These are phyloP conservation scores for Drosophila mulleri DNA, from an alignment of 2,888 invertebrate species.

Conservation along the genomic window DNA sequence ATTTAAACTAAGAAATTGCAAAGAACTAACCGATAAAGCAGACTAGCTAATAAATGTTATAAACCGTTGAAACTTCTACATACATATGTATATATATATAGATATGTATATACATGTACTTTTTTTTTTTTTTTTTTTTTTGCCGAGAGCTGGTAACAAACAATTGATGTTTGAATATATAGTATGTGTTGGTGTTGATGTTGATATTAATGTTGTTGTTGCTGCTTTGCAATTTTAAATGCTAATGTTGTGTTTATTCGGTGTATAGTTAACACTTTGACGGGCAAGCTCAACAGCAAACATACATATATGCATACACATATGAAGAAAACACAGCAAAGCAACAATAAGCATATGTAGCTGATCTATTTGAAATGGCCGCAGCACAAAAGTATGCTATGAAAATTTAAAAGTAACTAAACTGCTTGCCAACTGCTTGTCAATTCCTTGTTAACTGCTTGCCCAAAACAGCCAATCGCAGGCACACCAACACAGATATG, in stretches of 20 bases:
- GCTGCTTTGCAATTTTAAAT: conserved; percentile 14
- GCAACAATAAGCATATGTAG: neutral
- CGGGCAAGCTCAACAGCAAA: neutral
- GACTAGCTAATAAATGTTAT: conserved; percentile 40
- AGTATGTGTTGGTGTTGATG: conserved; percentile 23
- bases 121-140: neutral
- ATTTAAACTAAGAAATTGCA: conserved; percentile 12
- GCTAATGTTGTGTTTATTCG: conserved; percentile 13
- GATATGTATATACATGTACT: too few species aligned
- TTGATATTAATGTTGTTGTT: conserved; percentile 11
- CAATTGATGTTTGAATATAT: conserved; percentile 11
- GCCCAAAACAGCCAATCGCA: conserved; percentile 3
- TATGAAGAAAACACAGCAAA: neutral
- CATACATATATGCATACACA: neutral
- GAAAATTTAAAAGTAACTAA: neutral
- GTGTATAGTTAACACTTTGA: conserved; percentile 10
- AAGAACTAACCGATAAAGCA: conserved; percentile 31
- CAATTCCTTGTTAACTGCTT: conserved; percentile 27
- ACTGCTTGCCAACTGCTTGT: conserved; percentile 40
- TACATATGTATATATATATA: neutral
- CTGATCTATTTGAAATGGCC: neutral
- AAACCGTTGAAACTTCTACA: conserved; percentile 6
- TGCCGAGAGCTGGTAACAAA: neutral
- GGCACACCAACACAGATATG: neutral
- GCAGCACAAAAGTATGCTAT: conserved; percentile 19